Percentiles rank a stretch among this genome's conserved stretches.
Evolutionary conservation across 2,113 vertebrate genomes (phyloP).

Genomic region (Pithys albifrons): DNA sequence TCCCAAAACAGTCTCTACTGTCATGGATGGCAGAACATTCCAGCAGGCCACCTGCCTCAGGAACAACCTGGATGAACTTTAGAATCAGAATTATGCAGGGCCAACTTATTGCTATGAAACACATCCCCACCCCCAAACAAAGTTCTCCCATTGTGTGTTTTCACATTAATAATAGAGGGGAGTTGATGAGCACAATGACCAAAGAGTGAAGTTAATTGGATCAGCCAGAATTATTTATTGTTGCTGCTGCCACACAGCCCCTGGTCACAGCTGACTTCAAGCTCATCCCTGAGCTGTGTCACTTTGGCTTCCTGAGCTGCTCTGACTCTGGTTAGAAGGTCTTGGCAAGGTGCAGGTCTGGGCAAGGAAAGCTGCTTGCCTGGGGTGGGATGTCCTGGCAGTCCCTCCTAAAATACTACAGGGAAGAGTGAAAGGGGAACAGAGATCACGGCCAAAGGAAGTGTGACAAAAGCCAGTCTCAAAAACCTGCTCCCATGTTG

Average conservation of each 20-base stretch:
- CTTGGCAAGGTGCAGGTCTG: neutral
- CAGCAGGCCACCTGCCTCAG: fast-evolving
- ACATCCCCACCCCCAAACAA: neutral
- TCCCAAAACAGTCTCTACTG: neutral
- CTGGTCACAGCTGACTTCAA: neutral
- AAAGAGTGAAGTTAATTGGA: neutral
- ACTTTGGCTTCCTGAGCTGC: neutral
- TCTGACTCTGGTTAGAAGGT: neutral
- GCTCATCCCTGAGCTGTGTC: neutral
- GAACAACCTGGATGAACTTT: neutral
- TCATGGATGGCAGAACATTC: fast-evolving
- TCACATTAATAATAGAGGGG: neutral
- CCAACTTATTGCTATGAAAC: neutral
- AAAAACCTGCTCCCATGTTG: neutral
- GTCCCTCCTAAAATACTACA: neutral
- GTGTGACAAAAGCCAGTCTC: neutral
- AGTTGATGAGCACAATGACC: neutral
- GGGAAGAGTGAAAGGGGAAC: neutral
- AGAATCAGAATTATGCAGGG: neutral
- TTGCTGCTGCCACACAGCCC: neutral
- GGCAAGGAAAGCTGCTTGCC: neutral
- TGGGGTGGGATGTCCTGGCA: neutral
- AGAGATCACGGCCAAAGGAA: neutral
- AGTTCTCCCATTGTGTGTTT: neutral
- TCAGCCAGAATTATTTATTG: neutral